Evolutionary conservation across 2,888 invertebrate genomes (phyloP), one percentile per base, ranked within the genome.

Genomic region (Oxycera nigricornis): DNA sequence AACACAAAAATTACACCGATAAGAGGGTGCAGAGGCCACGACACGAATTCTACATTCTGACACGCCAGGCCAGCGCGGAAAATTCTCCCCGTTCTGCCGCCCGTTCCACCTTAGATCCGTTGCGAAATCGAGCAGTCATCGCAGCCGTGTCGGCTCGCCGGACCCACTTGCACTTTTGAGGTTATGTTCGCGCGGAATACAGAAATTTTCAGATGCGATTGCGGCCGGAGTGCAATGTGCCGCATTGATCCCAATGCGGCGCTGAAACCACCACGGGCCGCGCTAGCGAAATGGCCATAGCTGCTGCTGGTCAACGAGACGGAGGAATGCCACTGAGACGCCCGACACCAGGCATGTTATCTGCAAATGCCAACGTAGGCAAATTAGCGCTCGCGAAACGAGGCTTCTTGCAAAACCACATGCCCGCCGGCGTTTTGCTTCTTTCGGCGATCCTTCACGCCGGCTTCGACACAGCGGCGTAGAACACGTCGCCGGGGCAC

Each of bases 351-450:
- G 67, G 24, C 68, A 2, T 35, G 20, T 31, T 52, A 59, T 72
- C 87, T 80, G 82, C 30, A 72, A 65, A 46, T 75, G 75, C 76
- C 76, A 76, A 76, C 76, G 76, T 76, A 73, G 76, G 62, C 75
- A 74, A 73, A 57, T 72, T 55, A 61, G 57, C 30, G 31, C 20
- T 22, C 57, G 24, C 46, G 46, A 3, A 46, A 46, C 17, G 14
- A 11, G 17, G 46, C 46, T 3, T 3, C 17, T 46, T 46, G 3
- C 11, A 35, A 35, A 35, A 11, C 35, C 6, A 11, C 6, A 35
- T 6, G 35, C 35, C 35, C 35, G 11, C 11, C 35, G 6, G 11
- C 35, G 11, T 6, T 11, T 35, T 11, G 11, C 11, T 11, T 35
- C 6, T 35, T 35, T 35, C 35, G 11, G 11, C 6, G 11, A 35